Evolutionary conservation across 2,888 invertebrate genomes (phyloP), one percentile per base, ranked within the genome.

Genomic region (Yponomeuta malinellus): DNA sequence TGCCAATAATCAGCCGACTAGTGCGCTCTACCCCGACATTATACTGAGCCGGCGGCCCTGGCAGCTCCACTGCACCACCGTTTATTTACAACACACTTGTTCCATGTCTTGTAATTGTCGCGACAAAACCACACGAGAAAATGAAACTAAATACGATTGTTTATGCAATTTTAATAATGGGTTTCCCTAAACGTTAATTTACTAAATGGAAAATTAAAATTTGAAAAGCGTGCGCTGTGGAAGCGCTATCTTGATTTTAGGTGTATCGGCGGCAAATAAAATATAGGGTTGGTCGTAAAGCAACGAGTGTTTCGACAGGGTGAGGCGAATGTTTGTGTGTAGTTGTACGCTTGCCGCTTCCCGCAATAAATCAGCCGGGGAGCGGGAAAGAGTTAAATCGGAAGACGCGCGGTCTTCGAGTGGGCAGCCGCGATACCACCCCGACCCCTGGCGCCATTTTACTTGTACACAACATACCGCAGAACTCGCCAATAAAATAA

Each of bases 321-420:
- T 75, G 77, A 74, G 80, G 81, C 80, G 82, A 83, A 83, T 77
- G 80, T 81, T 82, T 77, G 79, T 81, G 82, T 80, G 81, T 79
- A 76, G 81, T 79, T 79, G 80, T 33, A 5, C 33, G 33, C 33
- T 33, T 33, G 33, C 33, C 80, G 78, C 78, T 83, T 84, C 76
- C 79, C 79, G 85, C 83, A 79, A 87, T 88, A 88, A 88, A 88
- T 88, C 87, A 86, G 83, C 76, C 78, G 76, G 78, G 82, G 81
- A 79, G 84, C 81, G 81, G 79, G 79, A 85, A 86, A 85, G 84
- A 84, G 83, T 80, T 79, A 79, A 78, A 79, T 76, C 79, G 81
- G 79, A 82, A 81, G 83, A 83, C 79, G 83, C 63, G 72, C 79
- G 81, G 83, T 78, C 81, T 78, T 83, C 83, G 79, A 81, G 81